Conservation (phyloP, 2,797 vertebrate species). For the Enteromius paludinosus region DNA sequence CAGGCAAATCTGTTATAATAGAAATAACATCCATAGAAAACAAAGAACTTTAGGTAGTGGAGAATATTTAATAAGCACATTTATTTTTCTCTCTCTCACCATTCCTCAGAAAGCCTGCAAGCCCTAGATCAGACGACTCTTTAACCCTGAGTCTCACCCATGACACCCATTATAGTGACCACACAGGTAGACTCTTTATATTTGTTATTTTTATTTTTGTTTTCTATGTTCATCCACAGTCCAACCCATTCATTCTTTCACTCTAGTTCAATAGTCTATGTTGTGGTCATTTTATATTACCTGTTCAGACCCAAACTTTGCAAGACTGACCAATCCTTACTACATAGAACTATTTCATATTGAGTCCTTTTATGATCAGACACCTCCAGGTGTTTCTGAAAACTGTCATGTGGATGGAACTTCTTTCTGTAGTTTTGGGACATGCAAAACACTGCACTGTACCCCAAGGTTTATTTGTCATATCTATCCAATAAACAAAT, state of each 20-base stretch:
- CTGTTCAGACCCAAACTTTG: background rate
- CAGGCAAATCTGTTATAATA: background rate
- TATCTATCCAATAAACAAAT: background rate
- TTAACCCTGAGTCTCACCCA: conserved; percentile 74
- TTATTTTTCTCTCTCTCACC: conserved; percentile 72
- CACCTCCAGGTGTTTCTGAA: background rate
- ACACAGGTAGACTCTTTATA: conserved; percentile 74
- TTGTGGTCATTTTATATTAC: background rate
- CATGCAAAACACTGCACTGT: background rate
- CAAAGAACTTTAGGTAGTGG: background rate
- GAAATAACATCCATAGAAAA: background rate
- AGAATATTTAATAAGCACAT: conserved; percentile 35
- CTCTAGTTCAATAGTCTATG: background rate
- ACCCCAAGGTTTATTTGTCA: background rate
- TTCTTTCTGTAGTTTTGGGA: background rate
- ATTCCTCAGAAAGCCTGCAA: conserved; percentile 83
- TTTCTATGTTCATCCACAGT: conserved; percentile 26
- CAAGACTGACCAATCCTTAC: background rate
- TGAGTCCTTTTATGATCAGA: background rate
- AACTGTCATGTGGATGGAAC: background rate
- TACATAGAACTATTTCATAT: background rate
- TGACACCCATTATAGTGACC: conserved; percentile 70
- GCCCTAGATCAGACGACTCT: conserved; percentile 79
- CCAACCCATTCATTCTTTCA: conserved; percentile 18
- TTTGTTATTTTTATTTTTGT: conserved; percentile 47